Conservation (phyloP, 64 coral and sea anemone genomes). For the Catalaphyllia jardinei region DNA sequence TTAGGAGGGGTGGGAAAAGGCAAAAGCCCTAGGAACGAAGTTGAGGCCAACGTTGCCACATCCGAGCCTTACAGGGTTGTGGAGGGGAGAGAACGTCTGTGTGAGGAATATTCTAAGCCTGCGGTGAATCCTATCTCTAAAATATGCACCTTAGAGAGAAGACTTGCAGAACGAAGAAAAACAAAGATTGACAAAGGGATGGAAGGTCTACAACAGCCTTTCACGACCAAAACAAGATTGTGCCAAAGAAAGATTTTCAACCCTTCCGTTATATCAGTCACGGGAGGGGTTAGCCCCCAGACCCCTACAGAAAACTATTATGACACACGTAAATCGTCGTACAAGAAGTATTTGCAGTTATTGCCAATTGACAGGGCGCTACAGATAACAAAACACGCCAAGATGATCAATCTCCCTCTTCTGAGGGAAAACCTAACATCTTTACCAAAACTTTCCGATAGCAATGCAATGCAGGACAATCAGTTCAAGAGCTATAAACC, state of each 20-base stretch:
- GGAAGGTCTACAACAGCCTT: not conserved
- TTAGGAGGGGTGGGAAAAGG: too few species aligned
- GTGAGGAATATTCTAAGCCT: not conserved
- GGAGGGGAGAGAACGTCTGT: not conserved
- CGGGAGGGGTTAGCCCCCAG: not conserved
- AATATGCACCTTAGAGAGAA: conserved; percentile 4
- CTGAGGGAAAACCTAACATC: not conserved
- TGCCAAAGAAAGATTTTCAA: not conserved
- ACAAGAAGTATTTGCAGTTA: not conserved
- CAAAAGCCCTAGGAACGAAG: too few species aligned
- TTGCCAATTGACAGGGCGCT: not conserved
- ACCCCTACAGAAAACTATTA: not conserved
- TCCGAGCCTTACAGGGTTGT: not conserved
- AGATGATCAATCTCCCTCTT: not conserved
- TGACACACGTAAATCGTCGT: not conserved
- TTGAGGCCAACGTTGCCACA: not conserved
- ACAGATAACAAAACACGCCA: not conserved
- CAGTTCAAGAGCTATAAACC: too few species aligned
- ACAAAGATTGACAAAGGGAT: not conserved
- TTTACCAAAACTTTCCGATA: not conserved
- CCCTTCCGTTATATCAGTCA: not conserved
- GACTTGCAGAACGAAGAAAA: not conserved
- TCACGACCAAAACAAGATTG: not conserved
- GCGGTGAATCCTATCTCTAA: not conserved
- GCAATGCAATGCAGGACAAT: too few species aligned